Evolutionary conservation across 2,797 vertebrate genomes (phyloP).

Genomic region (Odontamblyopus rebecca): DNA sequence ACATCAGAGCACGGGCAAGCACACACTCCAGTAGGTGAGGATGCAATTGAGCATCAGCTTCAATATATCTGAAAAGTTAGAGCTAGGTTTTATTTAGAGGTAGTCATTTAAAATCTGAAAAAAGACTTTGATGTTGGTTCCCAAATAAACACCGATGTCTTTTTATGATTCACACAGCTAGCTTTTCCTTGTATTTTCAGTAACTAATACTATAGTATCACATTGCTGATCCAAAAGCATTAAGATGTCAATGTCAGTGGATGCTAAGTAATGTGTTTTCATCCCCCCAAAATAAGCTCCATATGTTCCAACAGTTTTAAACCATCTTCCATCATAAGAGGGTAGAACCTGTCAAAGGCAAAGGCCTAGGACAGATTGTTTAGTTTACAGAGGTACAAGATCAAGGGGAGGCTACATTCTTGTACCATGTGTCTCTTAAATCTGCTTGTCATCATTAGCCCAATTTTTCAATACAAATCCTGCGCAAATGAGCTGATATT

Average conservation of each 20-base stretch:
- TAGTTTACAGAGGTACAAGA: neutral
- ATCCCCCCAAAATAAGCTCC: slow-evolving; percentile 19
- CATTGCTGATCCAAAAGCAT: slow-evolving; percentile 32
- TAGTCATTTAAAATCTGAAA: slow-evolving; percentile 5
- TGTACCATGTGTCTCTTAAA: neutral
- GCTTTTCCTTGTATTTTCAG: slow-evolving; percentile 6
- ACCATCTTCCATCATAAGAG: neutral
- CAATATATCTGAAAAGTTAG: slow-evolving; percentile 10
- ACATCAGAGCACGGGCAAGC: neutral
- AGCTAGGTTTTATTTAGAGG: neutral
- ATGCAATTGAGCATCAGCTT: neutral
- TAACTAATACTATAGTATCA: slow-evolving; percentile 28
- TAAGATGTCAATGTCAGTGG: slow-evolving; percentile 33
- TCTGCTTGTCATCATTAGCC: slow-evolving; percentile 17
- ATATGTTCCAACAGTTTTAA: slow-evolving; percentile 1
- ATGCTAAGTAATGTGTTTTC: slow-evolving; percentile 31
- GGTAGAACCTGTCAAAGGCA: neutral
- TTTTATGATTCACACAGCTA: slow-evolving; percentile 7
- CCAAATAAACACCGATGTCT: neutral
- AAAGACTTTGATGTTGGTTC: neutral
- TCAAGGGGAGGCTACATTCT: slow-evolving; percentile 13
- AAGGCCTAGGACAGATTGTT: neutral
- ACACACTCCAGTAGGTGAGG: slow-evolving; percentile 22
- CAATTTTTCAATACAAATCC: slow-evolving; percentile 25
- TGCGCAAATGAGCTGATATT: slow-evolving; percentile 29